These are phyloP conservation scores for Cygnus atratus DNA, from an alignment of 2,113 vertebrate species.

Conservation along the genomic window DNA sequence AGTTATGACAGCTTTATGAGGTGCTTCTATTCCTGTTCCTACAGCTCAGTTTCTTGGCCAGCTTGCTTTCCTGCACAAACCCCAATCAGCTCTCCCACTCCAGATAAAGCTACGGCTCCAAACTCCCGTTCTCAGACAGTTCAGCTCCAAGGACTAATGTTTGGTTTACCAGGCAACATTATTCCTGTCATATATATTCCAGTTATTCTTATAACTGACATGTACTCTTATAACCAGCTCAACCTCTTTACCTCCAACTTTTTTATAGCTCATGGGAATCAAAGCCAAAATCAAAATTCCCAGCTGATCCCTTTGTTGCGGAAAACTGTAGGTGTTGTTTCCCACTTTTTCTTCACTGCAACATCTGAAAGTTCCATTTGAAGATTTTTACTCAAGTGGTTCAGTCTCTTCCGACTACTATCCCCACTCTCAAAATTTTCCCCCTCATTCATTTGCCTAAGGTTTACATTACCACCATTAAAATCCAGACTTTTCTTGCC, in stretches of 20 bases:
- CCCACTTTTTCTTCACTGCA: not conserved
- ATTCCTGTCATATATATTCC: not conserved
- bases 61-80: not conserved
- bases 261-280: not conserved
- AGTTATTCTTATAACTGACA: not conserved
- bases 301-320: not conserved
- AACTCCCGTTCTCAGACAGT: not conserved
- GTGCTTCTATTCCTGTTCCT: not conserved
- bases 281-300: not conserved
- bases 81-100: not conserved
- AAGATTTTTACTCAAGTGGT: not conserved
- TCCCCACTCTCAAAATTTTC: not conserved
- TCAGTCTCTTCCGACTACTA: not conserved
- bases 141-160: not conserved
- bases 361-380: not conserved
- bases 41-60: not conserved
- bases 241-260: not conserved
- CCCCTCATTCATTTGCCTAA: not conserved
- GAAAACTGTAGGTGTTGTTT: not conserved
- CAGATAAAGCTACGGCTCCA: not conserved
- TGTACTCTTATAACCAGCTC: not conserved
- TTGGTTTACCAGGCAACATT: not conserved
- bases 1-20: not conserved
- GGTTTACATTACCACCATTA: not conserved
- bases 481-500: not conserved